phyloP scores from a whole-genome alignment of 2,113 vertebrate genomes.

The Sialia sialis region DNA sequence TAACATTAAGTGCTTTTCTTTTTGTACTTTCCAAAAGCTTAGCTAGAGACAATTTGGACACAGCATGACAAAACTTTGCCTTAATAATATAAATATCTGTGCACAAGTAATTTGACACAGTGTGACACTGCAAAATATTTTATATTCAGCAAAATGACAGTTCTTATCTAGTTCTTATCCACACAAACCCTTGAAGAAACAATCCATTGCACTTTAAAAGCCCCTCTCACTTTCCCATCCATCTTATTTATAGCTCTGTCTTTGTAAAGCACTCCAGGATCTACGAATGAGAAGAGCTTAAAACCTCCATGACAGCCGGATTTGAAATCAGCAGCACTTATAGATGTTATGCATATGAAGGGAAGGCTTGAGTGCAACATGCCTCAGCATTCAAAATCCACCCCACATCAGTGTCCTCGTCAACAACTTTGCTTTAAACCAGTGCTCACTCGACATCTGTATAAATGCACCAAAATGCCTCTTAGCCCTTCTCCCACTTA shows the following conservation, averaged over 20 bases:
- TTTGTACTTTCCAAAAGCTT: background rate
- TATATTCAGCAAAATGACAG: background rate
- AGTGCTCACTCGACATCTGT: rapidly evolving
- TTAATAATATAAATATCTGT: background rate
- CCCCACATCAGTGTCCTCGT: background rate
- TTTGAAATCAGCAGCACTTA: background rate
- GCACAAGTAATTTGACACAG: background rate
- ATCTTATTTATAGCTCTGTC: constrained; percentile 38
- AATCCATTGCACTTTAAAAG: background rate
- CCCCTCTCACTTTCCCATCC: background rate
- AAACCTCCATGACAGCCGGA: background rate
- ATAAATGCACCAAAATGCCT: background rate
- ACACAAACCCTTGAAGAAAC: background rate
- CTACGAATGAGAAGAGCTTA: background rate
- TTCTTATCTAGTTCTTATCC: background rate
- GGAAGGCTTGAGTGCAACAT: background rate
- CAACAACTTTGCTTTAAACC: background rate
- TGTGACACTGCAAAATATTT: constrained; percentile 3
- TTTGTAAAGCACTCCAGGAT: background rate
- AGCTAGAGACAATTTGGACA: background rate
- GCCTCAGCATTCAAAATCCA: background rate
- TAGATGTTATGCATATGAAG: background rate
- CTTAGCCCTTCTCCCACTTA: background rate
- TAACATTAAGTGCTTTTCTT: background rate
- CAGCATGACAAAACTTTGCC: background rate